Percentiles rank a stretch among this genome's conserved stretches.
These are phyloP conservation scores for Gobius niger DNA, from an alignment of 2,113 vertebrate genomes.

Conservation along the genomic window DNA sequence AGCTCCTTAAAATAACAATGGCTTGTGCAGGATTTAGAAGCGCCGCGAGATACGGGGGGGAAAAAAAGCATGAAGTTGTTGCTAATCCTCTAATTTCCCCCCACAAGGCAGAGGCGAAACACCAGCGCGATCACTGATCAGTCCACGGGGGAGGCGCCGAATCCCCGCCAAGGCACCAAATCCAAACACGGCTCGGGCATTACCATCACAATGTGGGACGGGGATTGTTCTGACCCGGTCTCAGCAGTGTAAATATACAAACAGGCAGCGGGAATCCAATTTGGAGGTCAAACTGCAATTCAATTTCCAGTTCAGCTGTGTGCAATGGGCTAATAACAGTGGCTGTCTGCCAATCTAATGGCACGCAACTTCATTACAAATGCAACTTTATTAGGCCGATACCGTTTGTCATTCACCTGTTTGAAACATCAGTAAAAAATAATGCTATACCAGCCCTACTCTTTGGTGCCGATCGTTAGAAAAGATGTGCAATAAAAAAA, in stretches of 20 bases:
- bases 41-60: constrained; percentile 59
- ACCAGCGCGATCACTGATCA: constrained; percentile 65
- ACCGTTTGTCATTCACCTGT: not conserved
- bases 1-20: constrained; percentile 72
- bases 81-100: constrained; percentile 79
- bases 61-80: constrained; percentile 71
- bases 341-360: not conserved
- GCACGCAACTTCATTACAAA: not conserved
- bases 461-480: too few species aligned
- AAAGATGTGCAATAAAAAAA: too few species aligned
- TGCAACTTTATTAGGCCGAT: not conserved
- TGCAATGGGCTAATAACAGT: not conserved
- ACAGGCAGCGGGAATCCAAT: constrained; percentile 31
- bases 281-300: constrained; percentile 29
- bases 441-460: too few species aligned
- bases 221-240: constrained; percentile 41
- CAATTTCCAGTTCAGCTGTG: not conserved
- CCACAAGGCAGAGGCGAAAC: constrained; percentile 64
- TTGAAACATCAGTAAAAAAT: too few species aligned
- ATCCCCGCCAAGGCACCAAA: constrained; percentile 38
- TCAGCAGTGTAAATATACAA: constrained; percentile 34
- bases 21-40: constrained; percentile 70
- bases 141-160: constrained; percentile 52
- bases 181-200: constrained; percentile 36
- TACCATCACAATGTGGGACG: constrained; percentile 43